Evolutionary conservation across 1,140 invertebrate species (phyloP), one percentile per base, ranked within the genome.

Genomic region (Eurosta solidaginis): DNA sequence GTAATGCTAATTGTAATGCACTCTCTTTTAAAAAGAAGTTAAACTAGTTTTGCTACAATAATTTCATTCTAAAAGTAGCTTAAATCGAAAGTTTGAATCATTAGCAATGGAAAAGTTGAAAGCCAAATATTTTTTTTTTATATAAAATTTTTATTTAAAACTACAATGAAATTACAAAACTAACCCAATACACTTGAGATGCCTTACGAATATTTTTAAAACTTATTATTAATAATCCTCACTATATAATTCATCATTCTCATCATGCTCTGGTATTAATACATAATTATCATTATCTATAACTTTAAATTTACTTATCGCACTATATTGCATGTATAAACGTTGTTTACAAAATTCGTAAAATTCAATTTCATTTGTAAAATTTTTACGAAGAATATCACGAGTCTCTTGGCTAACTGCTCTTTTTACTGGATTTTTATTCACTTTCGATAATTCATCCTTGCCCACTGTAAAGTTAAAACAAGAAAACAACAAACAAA

Each of bases 321-420:
- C 85, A 0, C 82, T 78, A 76, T 87, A 87, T 78, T 87, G 85
- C 14, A 85, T 79, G 78, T 87, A 87, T 17, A 87, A 76, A 42
- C 85, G 84, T 45, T 87, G 85, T 22, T 87, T 87, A 50, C 85
- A 87, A 76, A 87, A 87, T 50, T 87, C 85, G 59, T 87, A 87
- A 74, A 87, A 87, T 50, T 87, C 85, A 33, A 87, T 85, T 77
- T 87, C 85, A 44, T 82, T 82, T 20, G 85, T 85, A 0, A 87
- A 79, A 79, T 87, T 87, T 59, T 82, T 84, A 27, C 83, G 59
- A 3, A 87, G 78, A 1, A 87, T 78, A 9, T 81, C 77, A 9
- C 82, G 82, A 4, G 84, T 85, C 74, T 85, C 83, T 1, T 85
- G 82, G 59, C 85, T 87, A 2, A 85, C 84, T 17, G 80, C 68